phyloP scores from a whole-genome alignment of 2,888 invertebrate genomes.

The Neoaliturus tenellus region DNA sequence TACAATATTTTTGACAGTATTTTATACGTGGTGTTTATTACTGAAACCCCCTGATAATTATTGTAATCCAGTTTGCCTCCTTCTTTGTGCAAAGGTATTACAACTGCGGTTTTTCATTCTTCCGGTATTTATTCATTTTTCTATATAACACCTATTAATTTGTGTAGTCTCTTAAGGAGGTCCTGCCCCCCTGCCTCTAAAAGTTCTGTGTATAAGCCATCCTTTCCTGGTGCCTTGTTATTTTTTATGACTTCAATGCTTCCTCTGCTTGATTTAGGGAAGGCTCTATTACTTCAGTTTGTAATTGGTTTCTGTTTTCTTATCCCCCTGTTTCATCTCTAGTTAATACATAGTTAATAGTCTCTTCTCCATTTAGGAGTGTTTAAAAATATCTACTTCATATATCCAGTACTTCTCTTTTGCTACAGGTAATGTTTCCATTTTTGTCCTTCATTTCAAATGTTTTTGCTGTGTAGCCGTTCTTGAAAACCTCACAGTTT shows the following conservation, averaged over 20 bases:
- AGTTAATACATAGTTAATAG: no score
- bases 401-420: conserved; percentile 28
- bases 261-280: conserved; percentile 32
- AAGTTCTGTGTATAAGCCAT: conserved; percentile 50
- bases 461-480: conserved; percentile 18
- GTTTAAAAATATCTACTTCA: conserved; percentile 52
- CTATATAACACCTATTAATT: conserved; percentile 14
- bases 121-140: conserved; percentile 24
- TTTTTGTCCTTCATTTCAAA: conserved; percentile 22
- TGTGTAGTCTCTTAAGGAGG: conserved; percentile 26
- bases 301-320: conserved; percentile 4
- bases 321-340: neutral
- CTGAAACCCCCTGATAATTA: conserved; percentile 48
- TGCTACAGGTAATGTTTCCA: neutral
- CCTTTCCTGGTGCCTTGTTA: conserved; percentile 48
- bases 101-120: conserved; percentile 28
- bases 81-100: conserved; percentile 54
- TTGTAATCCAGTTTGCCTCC: conserved; percentile 52
- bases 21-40: conserved; percentile 49
- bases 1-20: conserved; percentile 56
- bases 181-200: conserved; percentile 45
- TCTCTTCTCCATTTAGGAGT: conserved; percentile 43
- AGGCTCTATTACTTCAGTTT: conserved; percentile 16
- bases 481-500: neutral
- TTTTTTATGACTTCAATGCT: conserved; percentile 49